phyloP scores from a whole-genome alignment of 1,140 invertebrate species.

The Prorops nasuta region DNA sequence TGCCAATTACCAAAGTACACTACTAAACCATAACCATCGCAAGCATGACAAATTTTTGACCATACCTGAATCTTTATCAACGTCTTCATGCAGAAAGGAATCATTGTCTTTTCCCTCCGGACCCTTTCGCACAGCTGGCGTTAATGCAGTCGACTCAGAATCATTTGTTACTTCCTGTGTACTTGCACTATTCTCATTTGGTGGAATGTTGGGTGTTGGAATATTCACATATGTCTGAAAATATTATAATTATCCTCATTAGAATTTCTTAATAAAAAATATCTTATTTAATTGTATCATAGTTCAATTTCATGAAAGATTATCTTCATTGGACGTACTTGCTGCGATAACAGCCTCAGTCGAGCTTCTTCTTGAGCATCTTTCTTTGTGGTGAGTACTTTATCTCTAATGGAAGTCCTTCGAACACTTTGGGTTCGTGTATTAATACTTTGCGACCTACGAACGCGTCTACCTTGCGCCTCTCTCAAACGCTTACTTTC shows the following conservation, averaged over 20 bases:
- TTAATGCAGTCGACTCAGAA: constrained; percentile 57
- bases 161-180: constrained; percentile 45
- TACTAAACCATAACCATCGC: constrained; percentile 52
- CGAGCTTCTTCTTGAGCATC: constrained; percentile 91
- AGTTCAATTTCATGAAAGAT: constrained; percentile 1
- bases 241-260: background rate
- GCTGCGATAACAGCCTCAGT: constrained; percentile 66
- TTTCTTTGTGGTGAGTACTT: constrained; percentile 89
- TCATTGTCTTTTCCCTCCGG: constrained; percentile 80
- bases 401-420: constrained; percentile 91
- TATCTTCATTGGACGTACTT: constrained; percentile 46
- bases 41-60: constrained; percentile 41
- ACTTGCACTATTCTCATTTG: constrained; percentile 35
- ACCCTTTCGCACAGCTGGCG: constrained; percentile 61
- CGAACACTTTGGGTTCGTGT: constrained; percentile 82
- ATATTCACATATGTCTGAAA: constrained; percentile 42
- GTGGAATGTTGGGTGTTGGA: constrained; percentile 27
- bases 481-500: constrained; percentile 73
- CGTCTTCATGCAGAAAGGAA: constrained; percentile 61
- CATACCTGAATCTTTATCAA: constrained; percentile 60
- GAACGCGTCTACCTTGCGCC: constrained; percentile 63
- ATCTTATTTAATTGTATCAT: background rate
- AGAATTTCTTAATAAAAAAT: too few relatives aligned
- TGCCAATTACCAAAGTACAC: constrained; percentile 42
- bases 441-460: constrained; percentile 64